Percentiles rank a stretch among this genome's conserved stretches.
These are phyloP conservation scores for Caenorhabditis japonica DNA, from an alignment of 2,888 invertebrate species.

Conservation along the genomic window DNA sequence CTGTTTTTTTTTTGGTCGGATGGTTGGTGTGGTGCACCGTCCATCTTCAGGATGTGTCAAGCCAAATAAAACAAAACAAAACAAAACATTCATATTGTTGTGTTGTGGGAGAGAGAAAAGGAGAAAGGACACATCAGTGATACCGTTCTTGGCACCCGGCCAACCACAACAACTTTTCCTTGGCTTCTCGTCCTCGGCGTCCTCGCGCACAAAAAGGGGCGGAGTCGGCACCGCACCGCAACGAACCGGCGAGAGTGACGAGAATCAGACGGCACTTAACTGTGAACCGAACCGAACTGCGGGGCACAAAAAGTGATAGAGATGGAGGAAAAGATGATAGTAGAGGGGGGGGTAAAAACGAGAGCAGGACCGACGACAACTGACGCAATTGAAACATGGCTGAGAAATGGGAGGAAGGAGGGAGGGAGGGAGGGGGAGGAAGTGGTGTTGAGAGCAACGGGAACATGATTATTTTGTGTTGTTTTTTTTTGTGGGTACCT, in stretches of 20 bases:
- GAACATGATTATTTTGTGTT: no score
- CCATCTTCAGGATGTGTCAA: neutral
- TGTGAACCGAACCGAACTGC: slow-evolving; percentile 1
- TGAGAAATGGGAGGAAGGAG: slow-evolving; percentile 27
- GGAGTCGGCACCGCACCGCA: slow-evolving; percentile 5
- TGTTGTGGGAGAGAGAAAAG: slow-evolving; percentile 10
- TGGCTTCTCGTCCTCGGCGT: no score
- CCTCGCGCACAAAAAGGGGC: slow-evolving; percentile 20
- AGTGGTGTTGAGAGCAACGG: slow-evolving; percentile 10
- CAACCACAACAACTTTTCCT: slow-evolving; percentile 12
- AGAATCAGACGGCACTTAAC: neutral
- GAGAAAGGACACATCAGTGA: neutral
- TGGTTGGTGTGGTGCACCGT: no score
- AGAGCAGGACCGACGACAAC: slow-evolving; percentile 23
- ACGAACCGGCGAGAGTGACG: slow-evolving; percentile 2
- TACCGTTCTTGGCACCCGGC: slow-evolving; percentile 15
- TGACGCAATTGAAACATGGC: slow-evolving; percentile 53
- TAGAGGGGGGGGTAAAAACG: slow-evolving; percentile 6
- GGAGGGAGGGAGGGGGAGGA: slow-evolving; percentile 21
- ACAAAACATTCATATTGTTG: slow-evolving; percentile 30
- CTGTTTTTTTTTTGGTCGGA: slow-evolving; percentile 2
- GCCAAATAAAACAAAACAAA: neutral
- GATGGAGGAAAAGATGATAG: slow-evolving; percentile 14
- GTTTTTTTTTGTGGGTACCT: no score
- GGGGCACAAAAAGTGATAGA: slow-evolving; percentile 12